These are phyloP conservation scores for Acleris laterana DNA, from an alignment of 2,888 invertebrate genomes.

Conservation along the genomic window DNA sequence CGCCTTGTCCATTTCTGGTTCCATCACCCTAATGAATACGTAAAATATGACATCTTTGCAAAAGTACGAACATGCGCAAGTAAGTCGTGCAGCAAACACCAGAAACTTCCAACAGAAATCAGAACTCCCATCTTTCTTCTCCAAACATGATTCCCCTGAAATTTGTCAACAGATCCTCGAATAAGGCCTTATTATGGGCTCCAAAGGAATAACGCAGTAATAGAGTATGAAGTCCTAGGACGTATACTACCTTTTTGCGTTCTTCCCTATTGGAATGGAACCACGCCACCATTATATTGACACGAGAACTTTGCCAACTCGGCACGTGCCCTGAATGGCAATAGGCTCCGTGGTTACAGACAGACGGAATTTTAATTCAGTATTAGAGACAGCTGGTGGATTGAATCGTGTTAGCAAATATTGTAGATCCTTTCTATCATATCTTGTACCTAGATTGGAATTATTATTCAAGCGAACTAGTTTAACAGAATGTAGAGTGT, in stretches of 20 bases:
- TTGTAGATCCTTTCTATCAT: too few relatives aligned
- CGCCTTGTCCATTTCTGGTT: too few relatives aligned
- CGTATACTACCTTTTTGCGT: too few relatives aligned
- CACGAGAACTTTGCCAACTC: slow-evolving; percentile 25
- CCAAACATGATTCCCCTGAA: slow-evolving; percentile 25
- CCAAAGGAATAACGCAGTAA: too few relatives aligned
- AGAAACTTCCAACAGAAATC: slow-evolving; percentile 2
- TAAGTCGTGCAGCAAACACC: background rate
- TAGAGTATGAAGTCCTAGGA: too few relatives aligned
- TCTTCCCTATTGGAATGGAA: slow-evolving; percentile 4
- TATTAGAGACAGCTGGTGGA: slow-evolving; percentile 8
- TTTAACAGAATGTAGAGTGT: too few relatives aligned
- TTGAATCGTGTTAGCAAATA: background rate
- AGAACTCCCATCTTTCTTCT: slow-evolving; percentile 9
- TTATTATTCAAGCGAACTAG: too few relatives aligned
- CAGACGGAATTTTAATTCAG: slow-evolving; percentile 20
- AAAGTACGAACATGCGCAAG: background rate
- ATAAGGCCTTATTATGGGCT: slow-evolving; percentile 8
- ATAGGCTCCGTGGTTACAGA: slow-evolving; percentile 1
- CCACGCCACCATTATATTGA: slow-evolving; percentile 30
- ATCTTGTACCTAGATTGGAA: too few relatives aligned
- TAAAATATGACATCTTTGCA: background rate
- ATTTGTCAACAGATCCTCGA: slow-evolving; percentile 36
- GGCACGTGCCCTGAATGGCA: slow-evolving; percentile 24
- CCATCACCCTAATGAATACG: too few relatives aligned